Percentiles rank a stretch among this genome's conserved stretches.
Conservation (phyloP, 2,888 invertebrate species). For the Mythimna vitellina region DNA sequence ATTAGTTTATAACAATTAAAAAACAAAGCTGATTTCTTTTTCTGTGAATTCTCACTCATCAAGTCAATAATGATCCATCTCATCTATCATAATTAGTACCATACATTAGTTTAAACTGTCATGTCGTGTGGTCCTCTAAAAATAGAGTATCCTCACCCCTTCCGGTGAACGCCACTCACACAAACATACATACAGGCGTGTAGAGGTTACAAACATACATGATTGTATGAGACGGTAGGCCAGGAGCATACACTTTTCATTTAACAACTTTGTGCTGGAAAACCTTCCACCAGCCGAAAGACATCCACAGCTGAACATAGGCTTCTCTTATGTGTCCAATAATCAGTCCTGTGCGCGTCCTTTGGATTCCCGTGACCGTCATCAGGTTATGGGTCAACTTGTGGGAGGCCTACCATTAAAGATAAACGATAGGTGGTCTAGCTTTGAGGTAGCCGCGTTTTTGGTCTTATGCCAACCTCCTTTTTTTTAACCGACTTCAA, state of each 20-base stretch:
- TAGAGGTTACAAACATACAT: neutral
- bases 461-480: too few relatives aligned
- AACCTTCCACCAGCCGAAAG: too few relatives aligned
- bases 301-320: too few relatives aligned
- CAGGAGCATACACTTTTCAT: neutral
- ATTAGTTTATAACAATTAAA: too few relatives aligned
- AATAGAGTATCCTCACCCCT: conserved; percentile 31
- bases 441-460: too few relatives aligned
- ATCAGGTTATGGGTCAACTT: too few relatives aligned
- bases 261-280: too few relatives aligned
- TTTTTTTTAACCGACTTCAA: neutral
- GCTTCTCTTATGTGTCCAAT: too few relatives aligned
- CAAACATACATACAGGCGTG: neutral
- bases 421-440: too few relatives aligned
- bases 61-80: conserved; percentile 8
- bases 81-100: conserved; percentile 24
- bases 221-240: neutral
- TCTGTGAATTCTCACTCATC: neutral
- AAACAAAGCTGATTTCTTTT: neutral
- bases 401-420: too few relatives aligned
- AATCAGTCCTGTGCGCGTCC: too few relatives aligned
- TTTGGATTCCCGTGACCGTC: too few relatives aligned
- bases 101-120: conserved; percentile 6
- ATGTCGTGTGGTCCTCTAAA: conserved; percentile 23
- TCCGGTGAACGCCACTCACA: conserved; percentile 11